phyloP scores from a whole-genome alignment of 2,113 vertebrate genomes.

The Mormoops blainvillei region DNA sequence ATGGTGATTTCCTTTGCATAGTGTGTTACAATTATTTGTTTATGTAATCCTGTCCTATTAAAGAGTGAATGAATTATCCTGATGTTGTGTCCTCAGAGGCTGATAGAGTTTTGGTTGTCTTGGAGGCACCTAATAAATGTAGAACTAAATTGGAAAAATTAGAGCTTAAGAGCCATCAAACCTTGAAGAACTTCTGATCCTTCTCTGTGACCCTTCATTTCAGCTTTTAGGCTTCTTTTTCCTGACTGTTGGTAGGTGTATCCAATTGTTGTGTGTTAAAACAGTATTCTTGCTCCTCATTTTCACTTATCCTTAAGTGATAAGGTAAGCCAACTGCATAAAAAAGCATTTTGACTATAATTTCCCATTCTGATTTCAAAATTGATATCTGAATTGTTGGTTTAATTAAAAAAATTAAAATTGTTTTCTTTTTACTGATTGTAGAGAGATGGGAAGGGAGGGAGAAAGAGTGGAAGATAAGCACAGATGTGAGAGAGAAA shows the following conservation, averaged over 20 bases:
- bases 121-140: background rate
- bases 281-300: background rate
- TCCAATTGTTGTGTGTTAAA: background rate
- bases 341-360: background rate
- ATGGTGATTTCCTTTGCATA: background rate
- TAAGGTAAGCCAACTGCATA: background rate
- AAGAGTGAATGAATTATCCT: background rate
- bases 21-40: background rate
- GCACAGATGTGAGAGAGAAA: too few relatives aligned
- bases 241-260: background rate
- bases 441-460: too few relatives aligned
- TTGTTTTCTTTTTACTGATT: background rate
- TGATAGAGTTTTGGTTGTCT: background rate
- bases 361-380: slow-evolving; percentile 37
- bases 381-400: background rate
- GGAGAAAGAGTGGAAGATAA: too few relatives aligned
- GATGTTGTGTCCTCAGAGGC: background rate
- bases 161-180: background rate
- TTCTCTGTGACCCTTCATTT: background rate
- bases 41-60: background rate
- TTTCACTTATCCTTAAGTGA: background rate
- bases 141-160: background rate
- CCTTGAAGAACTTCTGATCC: background rate
- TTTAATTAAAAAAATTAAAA: background rate
- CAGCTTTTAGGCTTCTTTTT: background rate